Evolutionary conservation across 2,113 vertebrate genomes (phyloP).

Genomic region (Pica pica): DNA sequence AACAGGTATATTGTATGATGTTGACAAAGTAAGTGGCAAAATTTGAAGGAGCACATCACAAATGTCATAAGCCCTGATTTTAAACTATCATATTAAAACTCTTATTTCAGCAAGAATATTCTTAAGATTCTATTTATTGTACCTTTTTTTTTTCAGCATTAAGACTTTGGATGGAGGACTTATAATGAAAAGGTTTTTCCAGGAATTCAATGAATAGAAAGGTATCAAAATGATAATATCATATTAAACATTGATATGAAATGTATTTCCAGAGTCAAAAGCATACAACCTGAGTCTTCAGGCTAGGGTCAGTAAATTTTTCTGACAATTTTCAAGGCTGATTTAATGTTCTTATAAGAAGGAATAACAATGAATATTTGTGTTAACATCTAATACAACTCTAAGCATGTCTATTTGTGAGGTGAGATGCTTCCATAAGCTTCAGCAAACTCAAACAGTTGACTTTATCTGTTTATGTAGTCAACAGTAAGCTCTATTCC

Average conservation of each 20-base stretch:
- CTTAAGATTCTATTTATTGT: neutral
- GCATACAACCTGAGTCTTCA: neutral
- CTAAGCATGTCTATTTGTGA: neutral
- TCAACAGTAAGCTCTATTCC: neutral
- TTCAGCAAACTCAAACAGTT: slow-evolving; percentile 26
- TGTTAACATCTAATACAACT: neutral
- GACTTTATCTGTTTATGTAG: slow-evolving; percentile 32
- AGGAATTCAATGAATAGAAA: neutral
- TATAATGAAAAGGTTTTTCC: neutral
- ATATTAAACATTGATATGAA: neutral
- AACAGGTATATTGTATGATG: neutral
- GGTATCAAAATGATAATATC: neutral
- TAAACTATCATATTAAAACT: neutral
- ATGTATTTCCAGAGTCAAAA: neutral
- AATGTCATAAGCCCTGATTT: neutral
- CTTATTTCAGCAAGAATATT: neutral
- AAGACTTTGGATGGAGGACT: neutral
- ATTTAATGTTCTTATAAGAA: neutral
- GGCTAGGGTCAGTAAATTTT: neutral
- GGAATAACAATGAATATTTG: neutral
- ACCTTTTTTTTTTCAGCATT: neutral
- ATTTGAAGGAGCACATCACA: neutral
- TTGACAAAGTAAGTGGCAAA: neutral
- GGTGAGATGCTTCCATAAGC: neutral
- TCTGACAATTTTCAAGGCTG: neutral